Conservation (phyloP, 2,113 vertebrate genomes). For the Phyllopteryx taeniolatus region DNA sequence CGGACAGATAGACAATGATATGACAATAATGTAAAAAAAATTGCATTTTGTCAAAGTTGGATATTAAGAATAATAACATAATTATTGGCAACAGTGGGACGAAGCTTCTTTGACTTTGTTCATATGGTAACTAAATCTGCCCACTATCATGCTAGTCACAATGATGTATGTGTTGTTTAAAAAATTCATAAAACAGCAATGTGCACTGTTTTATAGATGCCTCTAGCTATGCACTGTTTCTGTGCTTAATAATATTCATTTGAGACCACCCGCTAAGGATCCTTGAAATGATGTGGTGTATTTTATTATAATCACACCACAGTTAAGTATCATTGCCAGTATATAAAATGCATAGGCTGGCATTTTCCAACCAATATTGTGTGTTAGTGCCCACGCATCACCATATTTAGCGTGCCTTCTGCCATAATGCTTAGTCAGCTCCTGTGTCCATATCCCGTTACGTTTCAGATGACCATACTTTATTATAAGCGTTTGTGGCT, state of each 20-base stretch:
- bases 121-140: not conserved
- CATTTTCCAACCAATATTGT: not conserved
- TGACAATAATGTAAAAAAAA: not conserved
- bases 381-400: not conserved
- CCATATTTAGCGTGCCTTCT: not conserved
- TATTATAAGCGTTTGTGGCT: not conserved
- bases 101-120: not conserved
- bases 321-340: not conserved
- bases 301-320: not conserved
- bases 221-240: not conserved
- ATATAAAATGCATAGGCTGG: not conserved
- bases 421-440: not conserved
- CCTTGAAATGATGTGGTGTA: not conserved
- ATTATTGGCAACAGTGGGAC: not conserved
- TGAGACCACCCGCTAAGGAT: not conserved
- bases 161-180: not conserved
- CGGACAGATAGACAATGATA: not conserved
- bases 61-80: not conserved
- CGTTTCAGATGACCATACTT: not conserved
- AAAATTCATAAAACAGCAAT: not conserved
- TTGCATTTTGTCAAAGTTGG: not conserved
- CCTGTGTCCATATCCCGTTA: not conserved
- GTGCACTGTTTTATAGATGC: not conserved
- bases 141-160: not conserved
- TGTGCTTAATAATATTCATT: not conserved